Conservation (phyloP, 2,113 vertebrate genomes). For the Hylia prasina region DNA sequence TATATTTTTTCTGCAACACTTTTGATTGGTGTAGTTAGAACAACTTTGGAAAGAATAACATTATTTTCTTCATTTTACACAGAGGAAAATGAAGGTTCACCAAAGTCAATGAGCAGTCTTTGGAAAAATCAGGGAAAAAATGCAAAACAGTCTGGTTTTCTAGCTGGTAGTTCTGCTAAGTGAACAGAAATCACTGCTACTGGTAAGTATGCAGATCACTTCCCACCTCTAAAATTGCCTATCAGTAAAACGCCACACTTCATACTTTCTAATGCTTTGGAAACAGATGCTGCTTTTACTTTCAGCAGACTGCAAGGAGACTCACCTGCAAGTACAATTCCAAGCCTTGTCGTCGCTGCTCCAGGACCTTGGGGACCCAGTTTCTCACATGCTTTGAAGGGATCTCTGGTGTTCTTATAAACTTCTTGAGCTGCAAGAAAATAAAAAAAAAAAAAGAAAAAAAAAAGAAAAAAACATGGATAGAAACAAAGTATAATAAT, state of each 20-base stretch:
- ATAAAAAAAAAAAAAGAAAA: neutral
- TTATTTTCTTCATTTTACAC: neutral
- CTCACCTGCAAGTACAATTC: slow-evolving; percentile 93
- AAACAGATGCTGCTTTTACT: neutral
- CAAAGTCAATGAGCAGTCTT: neutral
- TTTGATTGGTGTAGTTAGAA: neutral
- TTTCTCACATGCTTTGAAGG: slow-evolving; percentile 98
- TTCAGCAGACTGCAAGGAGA: neutral
- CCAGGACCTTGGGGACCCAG: slow-evolving; percentile 96
- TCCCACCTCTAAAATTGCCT: neutral
- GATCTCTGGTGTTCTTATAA: slow-evolving; percentile 93
- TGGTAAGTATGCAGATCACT: neutral
- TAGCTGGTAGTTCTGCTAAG: neutral
- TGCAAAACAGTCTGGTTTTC: neutral
- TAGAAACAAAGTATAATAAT: neutral
- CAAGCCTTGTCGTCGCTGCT: slow-evolving; percentile 91
- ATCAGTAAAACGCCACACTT: neutral
- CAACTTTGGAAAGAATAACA: neutral
- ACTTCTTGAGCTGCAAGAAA: slow-evolving; percentile 86
- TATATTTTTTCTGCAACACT: neutral
- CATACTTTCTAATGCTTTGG: neutral
- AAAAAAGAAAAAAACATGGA: neutral
- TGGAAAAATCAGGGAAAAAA: neutral
- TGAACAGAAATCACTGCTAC: neutral
- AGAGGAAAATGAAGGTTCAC: neutral